A percentile compares a stretch with the other conserved stretches of the same genome.
phyloP scores from a whole-genome alignment of 2,888 invertebrate species.

The Drosophila mimica region DNA sequence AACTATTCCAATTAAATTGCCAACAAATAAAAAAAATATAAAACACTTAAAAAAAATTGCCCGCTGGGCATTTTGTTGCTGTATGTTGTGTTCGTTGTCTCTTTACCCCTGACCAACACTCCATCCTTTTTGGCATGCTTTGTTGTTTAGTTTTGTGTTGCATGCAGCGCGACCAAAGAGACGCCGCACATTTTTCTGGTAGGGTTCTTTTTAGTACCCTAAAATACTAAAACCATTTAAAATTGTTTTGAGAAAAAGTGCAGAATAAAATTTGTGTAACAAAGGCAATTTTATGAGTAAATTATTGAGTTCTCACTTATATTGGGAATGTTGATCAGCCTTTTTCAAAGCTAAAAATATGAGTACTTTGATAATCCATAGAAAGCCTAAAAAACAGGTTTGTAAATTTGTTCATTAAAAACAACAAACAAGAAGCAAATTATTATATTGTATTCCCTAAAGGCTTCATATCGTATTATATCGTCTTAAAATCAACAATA shows the following conservation, averaged over 20 bases:
- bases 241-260: background rate
- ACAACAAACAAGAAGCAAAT: background rate
- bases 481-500: background rate
- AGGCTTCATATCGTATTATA: too few relatives aligned
- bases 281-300: background rate
- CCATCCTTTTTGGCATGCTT: background rate
- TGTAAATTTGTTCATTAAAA: too few relatives aligned
- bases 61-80: slow-evolving; percentile 49
- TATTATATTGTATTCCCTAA: background rate
- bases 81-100: slow-evolving; percentile 19
- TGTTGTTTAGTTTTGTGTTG: slow-evolving; percentile 19
- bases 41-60: slow-evolving; percentile 38
- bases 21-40: slow-evolving; percentile 38
- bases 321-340: background rate
- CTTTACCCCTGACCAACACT: background rate
- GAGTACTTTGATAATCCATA: background rate
- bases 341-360: background rate
- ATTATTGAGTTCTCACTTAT: background rate
- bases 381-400: too few relatives aligned
- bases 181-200: slow-evolving; percentile 29
- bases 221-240: background rate
- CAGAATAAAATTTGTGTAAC: background rate
- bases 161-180: slow-evolving; percentile 37
- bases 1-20: slow-evolving; percentile 73
- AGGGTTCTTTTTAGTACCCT: slow-evolving; percentile 15